A percentile compares a stretch with the other conserved stretches of the same genome.
These are phyloP conservation scores for Lasioglossum malachurum DNA, from an alignment of 2,888 invertebrate genomes.

Conservation along the genomic window DNA sequence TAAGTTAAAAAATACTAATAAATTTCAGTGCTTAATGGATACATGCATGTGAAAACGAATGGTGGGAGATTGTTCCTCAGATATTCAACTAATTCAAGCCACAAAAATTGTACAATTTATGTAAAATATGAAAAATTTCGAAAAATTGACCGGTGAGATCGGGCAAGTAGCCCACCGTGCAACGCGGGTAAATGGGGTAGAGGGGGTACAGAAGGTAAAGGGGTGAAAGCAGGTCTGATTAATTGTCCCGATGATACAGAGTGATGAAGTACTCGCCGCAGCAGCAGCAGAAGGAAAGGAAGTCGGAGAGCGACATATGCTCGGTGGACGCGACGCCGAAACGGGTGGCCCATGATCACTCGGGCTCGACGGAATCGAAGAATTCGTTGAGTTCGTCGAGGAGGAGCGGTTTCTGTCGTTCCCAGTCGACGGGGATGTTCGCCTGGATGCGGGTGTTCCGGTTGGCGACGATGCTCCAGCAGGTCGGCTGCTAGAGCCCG, in stretches of 20 bases:
- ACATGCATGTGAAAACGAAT: too few relatives aligned
- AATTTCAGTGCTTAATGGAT: too few relatives aligned
- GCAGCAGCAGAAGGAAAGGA: constrained; percentile 81
- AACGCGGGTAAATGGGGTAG: background rate
- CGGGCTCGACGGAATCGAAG: constrained; percentile 70
- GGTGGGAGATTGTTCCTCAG: too few relatives aligned
- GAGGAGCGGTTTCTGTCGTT: constrained; percentile 71
- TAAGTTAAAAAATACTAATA: too few relatives aligned
- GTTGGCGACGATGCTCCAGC: constrained; percentile 81
- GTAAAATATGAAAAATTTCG: too few relatives aligned
- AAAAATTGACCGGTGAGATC: too few relatives aligned
- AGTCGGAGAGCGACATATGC: constrained; percentile 82
- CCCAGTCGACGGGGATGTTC: constrained; percentile 81
- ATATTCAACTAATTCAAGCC: too few relatives aligned
- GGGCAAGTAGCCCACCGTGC: too few relatives aligned
- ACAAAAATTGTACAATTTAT: too few relatives aligned
- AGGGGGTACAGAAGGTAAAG: background rate
- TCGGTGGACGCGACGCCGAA: constrained; percentile 79
- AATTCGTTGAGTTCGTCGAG: constrained; percentile 71
- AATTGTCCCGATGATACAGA: constrained; percentile 55
- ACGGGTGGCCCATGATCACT: constrained; percentile 64
- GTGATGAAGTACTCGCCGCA: constrained; percentile 84
- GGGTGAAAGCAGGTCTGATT: background rate
- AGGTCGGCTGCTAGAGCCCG: constrained; percentile 80
- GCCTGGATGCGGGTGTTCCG: constrained; percentile 84